These are phyloP conservation scores for Hypomecis atomaria DNA, from an alignment of 2,888 invertebrate genomes.

Conservation along the genomic window DNA sequence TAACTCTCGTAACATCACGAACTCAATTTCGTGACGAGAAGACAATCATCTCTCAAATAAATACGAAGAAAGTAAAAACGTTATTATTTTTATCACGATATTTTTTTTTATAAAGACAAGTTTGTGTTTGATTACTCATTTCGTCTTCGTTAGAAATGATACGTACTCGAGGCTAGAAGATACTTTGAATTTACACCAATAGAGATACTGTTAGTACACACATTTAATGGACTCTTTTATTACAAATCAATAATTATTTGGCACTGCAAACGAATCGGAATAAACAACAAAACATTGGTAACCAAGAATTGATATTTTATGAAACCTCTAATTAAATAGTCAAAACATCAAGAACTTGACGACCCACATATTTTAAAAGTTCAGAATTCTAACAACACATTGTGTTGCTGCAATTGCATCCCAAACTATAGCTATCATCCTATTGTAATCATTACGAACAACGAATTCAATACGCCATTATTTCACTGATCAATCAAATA, in stretches of 20 bases:
- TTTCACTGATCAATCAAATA: conserved; percentile 27
- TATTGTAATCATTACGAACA: conserved; percentile 18
- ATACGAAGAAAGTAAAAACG: conserved; percentile 65
- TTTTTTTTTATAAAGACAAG: background rate
- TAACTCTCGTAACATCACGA: conserved; percentile 35
- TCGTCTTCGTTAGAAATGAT: no score
- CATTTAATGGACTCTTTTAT: no score
- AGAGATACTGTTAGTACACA: no score
- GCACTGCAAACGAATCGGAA: background rate
- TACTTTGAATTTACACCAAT: no score
- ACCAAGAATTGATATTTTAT: background rate
- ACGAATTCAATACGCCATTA: conserved; percentile 29
- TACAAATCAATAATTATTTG: background rate
- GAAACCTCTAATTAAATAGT: conserved; percentile 12
- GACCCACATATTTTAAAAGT: conserved; percentile 24
- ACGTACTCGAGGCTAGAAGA: no score
- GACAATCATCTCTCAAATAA: conserved; percentile 50
- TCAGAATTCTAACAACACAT: conserved; percentile 24
- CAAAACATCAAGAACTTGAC: conserved; percentile 24
- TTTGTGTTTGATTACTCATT: no score
- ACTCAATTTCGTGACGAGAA: conserved; percentile 58
- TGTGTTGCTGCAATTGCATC: conserved; percentile 25
- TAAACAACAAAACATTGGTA: background rate
- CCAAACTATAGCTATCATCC: conserved; percentile 12
- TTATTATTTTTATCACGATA: background rate